Conservation (phyloP, 2,888 invertebrate species). For the Eutolmus rufibarbis region DNA sequence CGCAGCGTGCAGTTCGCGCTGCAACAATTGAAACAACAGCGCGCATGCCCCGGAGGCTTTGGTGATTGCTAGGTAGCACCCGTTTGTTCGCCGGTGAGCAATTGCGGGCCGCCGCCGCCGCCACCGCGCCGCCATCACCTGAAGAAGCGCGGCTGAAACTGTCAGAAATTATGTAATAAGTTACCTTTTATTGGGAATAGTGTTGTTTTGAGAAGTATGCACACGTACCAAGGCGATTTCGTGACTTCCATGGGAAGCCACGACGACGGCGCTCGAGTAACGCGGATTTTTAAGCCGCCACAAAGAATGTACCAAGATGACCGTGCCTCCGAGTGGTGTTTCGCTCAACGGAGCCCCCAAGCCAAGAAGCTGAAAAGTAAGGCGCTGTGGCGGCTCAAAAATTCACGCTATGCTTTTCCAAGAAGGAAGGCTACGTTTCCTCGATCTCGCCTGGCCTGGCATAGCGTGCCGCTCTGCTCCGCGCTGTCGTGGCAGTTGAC, state of each 20-base stretch:
- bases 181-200: conserved; percentile 38
- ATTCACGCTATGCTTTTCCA: background rate
- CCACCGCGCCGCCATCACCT: background rate
- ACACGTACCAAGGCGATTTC: conserved; percentile 41
- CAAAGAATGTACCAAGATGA: conserved; percentile 24
- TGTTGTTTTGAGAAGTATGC: conserved; percentile 43
- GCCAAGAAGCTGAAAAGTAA: background rate
- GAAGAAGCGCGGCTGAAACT: conserved; percentile 25
- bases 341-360: background rate
- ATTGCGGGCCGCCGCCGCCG: background rate
- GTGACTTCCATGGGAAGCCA: conserved; percentile 40
- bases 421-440: background rate
- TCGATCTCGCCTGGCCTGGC: background rate
- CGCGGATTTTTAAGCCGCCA: background rate
- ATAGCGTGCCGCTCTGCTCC: background rate
- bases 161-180: conserved; percentile 43
- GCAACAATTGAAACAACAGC: conserved; percentile 29
- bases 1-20: background rate
- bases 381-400: background rate
- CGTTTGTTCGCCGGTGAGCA: conserved; percentile 27
- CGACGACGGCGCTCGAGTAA: background rate
- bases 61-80: conserved; percentile 36
- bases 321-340: conserved; percentile 17
- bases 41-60: conserved; percentile 22
- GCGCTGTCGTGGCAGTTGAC: background rate